A percentile compares a stretch with the other conserved stretches of the same genome.
phyloP scores from a whole-genome alignment of 2,113 vertebrate species.

The Leptodactylus fuscus region DNA sequence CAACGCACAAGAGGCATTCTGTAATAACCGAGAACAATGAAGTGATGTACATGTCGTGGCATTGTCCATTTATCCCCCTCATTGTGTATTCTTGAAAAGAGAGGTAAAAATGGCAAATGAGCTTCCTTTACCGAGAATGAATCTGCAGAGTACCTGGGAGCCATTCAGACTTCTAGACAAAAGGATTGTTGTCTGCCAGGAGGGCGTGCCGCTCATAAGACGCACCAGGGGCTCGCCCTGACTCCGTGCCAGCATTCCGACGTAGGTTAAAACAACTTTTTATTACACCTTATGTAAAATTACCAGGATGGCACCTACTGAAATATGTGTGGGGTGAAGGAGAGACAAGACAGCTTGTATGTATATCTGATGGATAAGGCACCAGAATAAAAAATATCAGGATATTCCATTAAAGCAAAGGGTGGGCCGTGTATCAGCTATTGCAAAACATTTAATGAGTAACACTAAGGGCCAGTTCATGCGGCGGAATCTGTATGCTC shows the following conservation, averaged over 20 bases:
- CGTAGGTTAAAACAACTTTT: not conserved
- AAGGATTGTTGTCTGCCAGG: slow-evolving; percentile 3
- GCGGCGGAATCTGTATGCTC: too few species aligned
- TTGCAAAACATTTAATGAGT: too few species aligned
- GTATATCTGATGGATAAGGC: slow-evolving; percentile 20
- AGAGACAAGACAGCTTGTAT: not conserved
- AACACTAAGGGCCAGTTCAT: too few species aligned
- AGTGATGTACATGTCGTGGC: not conserved
- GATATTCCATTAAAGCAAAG: too few species aligned
- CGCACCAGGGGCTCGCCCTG: not conserved
- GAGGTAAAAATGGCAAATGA: not conserved
- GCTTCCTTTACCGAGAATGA: not conserved
- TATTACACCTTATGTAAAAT: not conserved
- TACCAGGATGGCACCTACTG: not conserved
- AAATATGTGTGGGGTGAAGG: not conserved
- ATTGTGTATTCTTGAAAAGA: not conserved
- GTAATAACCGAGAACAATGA: not conserved
- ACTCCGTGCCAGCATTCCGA: slow-evolving; percentile 14
- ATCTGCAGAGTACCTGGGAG: not conserved
- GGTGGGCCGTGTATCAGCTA: too few species aligned
- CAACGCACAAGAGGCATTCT: not conserved
- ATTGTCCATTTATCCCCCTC: not conserved
- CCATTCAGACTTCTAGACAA: slow-evolving; percentile 4
- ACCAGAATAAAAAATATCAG: not conserved
- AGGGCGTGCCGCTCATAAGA: slow-evolving; percentile 15